Conservation (phyloP, 2,888 invertebrate species). For the Phymatocera aterrima region DNA sequence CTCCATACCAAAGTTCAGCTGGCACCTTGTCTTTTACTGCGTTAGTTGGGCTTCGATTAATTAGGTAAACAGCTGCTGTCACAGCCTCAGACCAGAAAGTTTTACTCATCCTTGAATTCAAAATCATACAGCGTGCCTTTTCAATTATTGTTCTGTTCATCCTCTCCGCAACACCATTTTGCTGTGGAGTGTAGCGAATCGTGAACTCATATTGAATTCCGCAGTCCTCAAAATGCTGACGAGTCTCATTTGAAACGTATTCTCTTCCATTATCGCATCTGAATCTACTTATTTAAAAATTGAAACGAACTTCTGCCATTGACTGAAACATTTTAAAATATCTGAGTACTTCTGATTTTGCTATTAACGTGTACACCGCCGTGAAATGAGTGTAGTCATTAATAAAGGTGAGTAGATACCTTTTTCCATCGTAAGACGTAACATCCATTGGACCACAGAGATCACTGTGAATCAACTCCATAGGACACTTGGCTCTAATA, state of each 20-base stretch:
- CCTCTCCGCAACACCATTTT: slow-evolving; percentile 61
- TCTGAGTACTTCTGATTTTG: slow-evolving; percentile 57
- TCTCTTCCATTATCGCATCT: slow-evolving; percentile 59
- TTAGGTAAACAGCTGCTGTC: slow-evolving; percentile 55
- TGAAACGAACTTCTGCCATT: slow-evolving; percentile 58
- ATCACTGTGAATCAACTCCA: slow-evolving; percentile 59
- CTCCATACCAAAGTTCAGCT: slow-evolving; percentile 55
- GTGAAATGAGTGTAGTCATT: slow-evolving; percentile 62
- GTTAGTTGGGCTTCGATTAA: slow-evolving; percentile 57
- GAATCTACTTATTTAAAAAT: slow-evolving; percentile 55
- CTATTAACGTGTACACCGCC: slow-evolving; percentile 52
- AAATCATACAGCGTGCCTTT: slow-evolving; percentile 66
- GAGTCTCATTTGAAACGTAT: slow-evolving; percentile 56
- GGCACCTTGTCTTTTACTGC: slow-evolving; percentile 52
- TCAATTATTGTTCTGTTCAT: slow-evolving; percentile 64
- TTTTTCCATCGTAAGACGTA: slow-evolving; percentile 54
- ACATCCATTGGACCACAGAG: slow-evolving; percentile 57
- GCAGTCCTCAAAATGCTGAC: slow-evolving; percentile 52
- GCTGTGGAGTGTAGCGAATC: slow-evolving; percentile 59
- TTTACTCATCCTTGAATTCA: slow-evolving; percentile 61
- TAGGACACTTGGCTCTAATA: slow-evolving; percentile 52
- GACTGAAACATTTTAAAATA: slow-evolving; percentile 57
- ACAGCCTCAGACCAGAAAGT: slow-evolving; percentile 65
- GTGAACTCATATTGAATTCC: slow-evolving; percentile 59
- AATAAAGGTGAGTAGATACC: slow-evolving; percentile 54